Evolutionary conservation across 2,888 invertebrate genomes (phyloP).

Genomic region (Anarsia innoxiella): DNA sequence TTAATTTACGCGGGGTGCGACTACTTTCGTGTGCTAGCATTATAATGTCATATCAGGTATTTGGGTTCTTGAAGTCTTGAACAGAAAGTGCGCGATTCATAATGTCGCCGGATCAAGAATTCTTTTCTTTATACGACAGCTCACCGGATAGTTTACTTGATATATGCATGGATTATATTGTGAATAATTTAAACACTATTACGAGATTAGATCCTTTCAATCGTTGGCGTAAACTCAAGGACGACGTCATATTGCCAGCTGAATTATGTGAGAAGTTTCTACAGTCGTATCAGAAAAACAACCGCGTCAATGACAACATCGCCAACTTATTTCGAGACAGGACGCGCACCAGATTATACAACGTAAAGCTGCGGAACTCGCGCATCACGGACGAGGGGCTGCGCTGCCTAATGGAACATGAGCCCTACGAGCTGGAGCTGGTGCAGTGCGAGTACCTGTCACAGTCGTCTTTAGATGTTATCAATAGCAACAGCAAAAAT

Average conservation of each 20-base stretch:
- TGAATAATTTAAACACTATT: slow-evolving; percentile 77
- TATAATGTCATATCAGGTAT: slow-evolving; percentile 28
- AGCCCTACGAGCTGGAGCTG: slow-evolving; percentile 83
- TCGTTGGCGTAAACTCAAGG: slow-evolving; percentile 68
- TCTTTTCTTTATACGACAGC: slow-evolving; percentile 43
- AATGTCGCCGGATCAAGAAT: slow-evolving; percentile 35
- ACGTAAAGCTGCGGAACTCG: slow-evolving; percentile 81
- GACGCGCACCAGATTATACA: slow-evolving; percentile 79
- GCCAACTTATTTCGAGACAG: slow-evolving; percentile 82
- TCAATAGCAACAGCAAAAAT: slow-evolving; percentile 81
- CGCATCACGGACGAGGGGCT: slow-evolving; percentile 83
- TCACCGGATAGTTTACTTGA: slow-evolving; percentile 78
- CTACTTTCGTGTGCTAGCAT: too few relatives aligned
- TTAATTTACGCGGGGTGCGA: neutral
- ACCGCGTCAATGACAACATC: slow-evolving; percentile 79
- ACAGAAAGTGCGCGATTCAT: slow-evolving; percentile 24
- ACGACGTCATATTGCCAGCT: slow-evolving; percentile 79
- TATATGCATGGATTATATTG: slow-evolving; percentile 77
- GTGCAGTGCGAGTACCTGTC: slow-evolving; percentile 83
- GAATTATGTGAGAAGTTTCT: slow-evolving; percentile 84
- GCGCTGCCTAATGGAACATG: slow-evolving; percentile 81
- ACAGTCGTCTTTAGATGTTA: slow-evolving; percentile 76
- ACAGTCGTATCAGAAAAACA: slow-evolving; percentile 69
- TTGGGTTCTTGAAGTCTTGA: slow-evolving; percentile 29
- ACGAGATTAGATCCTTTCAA: slow-evolving; percentile 61